Conservation (phyloP, 2,888 invertebrate genomes). For the Cheilosia pagana region DNA sequence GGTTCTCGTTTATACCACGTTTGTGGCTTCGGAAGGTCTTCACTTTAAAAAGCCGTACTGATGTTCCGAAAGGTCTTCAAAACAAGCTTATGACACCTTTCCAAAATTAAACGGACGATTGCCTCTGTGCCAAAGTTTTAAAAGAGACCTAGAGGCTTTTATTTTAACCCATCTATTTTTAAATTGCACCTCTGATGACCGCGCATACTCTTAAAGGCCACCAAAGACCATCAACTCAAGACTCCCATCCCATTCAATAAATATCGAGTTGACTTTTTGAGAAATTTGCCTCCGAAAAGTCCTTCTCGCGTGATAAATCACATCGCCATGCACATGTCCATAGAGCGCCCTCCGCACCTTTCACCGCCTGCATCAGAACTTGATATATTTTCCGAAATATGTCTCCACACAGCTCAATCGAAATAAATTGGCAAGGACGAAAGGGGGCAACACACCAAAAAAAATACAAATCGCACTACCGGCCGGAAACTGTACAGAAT, state of each 20-base stretch:
- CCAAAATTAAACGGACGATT: too few relatives aligned
- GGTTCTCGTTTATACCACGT: too few relatives aligned
- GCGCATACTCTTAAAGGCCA: too few relatives aligned
- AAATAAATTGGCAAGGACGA: conserved; percentile 57
- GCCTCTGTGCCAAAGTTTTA: too few relatives aligned
- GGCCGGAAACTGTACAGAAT: conserved; percentile 73
- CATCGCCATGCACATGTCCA: conserved; percentile 62
- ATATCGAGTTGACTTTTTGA: conserved; percentile 23
- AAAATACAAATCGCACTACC: conserved; percentile 45
- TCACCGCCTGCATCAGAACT: conserved; percentile 68
- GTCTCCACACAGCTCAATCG: conserved; percentile 64
- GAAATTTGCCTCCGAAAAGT: conserved; percentile 20
- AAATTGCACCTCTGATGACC: too few relatives aligned
- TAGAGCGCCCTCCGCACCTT: conserved; percentile 25
- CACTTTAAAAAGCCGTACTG: too few relatives aligned
- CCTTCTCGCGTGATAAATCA: conserved; percentile 54
- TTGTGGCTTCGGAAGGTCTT: too few relatives aligned
- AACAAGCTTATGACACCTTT: too few relatives aligned
- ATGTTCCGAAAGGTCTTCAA: too few relatives aligned
- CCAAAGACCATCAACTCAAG: too few relatives aligned
- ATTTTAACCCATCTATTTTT: too few relatives aligned
- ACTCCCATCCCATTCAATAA: neutral
- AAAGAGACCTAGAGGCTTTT: too few relatives aligned
- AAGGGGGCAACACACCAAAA: neutral
- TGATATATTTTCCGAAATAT: conserved; percentile 71